Evolutionary conservation across 2,888 invertebrate genomes (phyloP).

Genomic region (Parnassius mnemosyne): DNA sequence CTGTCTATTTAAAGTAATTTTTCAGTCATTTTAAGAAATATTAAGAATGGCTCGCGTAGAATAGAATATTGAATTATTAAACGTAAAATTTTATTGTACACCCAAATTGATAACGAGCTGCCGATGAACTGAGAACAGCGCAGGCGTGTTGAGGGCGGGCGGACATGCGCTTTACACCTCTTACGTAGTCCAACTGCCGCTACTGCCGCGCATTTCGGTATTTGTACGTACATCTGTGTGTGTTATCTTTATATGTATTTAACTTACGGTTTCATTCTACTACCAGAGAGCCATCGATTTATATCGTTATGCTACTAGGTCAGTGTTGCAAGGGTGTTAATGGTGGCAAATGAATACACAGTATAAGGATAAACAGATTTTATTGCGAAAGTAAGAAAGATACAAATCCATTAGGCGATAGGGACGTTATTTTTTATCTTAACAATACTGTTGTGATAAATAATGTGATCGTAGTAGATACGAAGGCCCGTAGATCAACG

Average conservation of each 20-base stretch:
- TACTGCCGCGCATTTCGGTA: slow-evolving; percentile 30
- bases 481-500: slow-evolving; percentile 40
- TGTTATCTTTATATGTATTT: slow-evolving; percentile 33
- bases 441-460: slow-evolving; percentile 36
- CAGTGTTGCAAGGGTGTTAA: slow-evolving; percentile 46
- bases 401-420: slow-evolving; percentile 53
- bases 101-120: slow-evolving; percentile 47
- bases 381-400: slow-evolving; percentile 72
- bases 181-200: slow-evolving; percentile 45
- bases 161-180: slow-evolving; percentile 59
- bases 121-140: slow-evolving; percentile 40
- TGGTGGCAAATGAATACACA: slow-evolving; percentile 30
- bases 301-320: slow-evolving; percentile 53
- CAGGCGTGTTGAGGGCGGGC: slow-evolving; percentile 49
- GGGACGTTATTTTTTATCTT: slow-evolving; percentile 33
- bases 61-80: slow-evolving; percentile 25
- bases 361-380: slow-evolving; percentile 60
- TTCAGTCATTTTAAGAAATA: slow-evolving; percentile 29
- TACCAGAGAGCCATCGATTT: slow-evolving; percentile 54
- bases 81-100: slow-evolving; percentile 33
- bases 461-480: slow-evolving; percentile 38
- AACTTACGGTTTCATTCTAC: slow-evolving; percentile 25
- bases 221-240: slow-evolving; percentile 21
- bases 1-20: slow-evolving; percentile 36
- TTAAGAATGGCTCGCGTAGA: background rate